Evolutionary conservation across 2,888 invertebrate genomes (phyloP), one percentile per base, ranked within the genome.

Genomic region (Chirona hameri): DNA sequence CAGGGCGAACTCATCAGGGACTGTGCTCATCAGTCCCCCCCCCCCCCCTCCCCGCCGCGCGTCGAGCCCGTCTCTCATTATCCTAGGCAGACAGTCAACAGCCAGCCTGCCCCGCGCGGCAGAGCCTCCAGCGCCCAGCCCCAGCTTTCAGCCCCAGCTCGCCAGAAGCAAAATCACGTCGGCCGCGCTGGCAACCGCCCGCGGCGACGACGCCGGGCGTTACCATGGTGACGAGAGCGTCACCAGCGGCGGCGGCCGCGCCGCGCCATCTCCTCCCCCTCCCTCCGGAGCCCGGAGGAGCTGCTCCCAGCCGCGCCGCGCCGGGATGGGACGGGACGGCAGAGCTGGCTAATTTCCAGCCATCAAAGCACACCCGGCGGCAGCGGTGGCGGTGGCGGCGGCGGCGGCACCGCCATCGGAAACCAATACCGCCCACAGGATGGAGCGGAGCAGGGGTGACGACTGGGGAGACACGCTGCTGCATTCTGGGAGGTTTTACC

Each of bases 21-120:
- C 57, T 60, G 79, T 57, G 82, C 69, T 76, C 76, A 18, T 76
- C 76, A 18, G 80, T 55, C 72, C 81, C 55, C 55, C 82, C 14
- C 46, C 65, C 76, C 24, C 60, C 80, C 31, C 55, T 39, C 52
- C 79, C 52, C 81, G 79, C 60, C 55, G 31, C 65, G 60, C 60
- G 39, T n/a, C 81, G 48, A 48, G 48, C 48, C 12, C 48, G 48
- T 48, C 48, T 48, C 81, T 55, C 24, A 76, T 81, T n/a, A 76
- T 81, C 39, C 57, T 24, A 15, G 81, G n/a, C 27, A 18, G 81
- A 15, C 27, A 81, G 48, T 15, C 12, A 29, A 9, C 29, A 15
- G 69, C 60, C 60, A n/a, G 60, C 60, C 60, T n/a, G 60, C 60
- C 24, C 24, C 60, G 57, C 18, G 57, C 57, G 57, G n/a, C n/a